These are phyloP conservation scores for Amphiura filiformis DNA, from an alignment of 35 echinoderm and acorn worm genomes.

Conservation along the genomic window DNA sequence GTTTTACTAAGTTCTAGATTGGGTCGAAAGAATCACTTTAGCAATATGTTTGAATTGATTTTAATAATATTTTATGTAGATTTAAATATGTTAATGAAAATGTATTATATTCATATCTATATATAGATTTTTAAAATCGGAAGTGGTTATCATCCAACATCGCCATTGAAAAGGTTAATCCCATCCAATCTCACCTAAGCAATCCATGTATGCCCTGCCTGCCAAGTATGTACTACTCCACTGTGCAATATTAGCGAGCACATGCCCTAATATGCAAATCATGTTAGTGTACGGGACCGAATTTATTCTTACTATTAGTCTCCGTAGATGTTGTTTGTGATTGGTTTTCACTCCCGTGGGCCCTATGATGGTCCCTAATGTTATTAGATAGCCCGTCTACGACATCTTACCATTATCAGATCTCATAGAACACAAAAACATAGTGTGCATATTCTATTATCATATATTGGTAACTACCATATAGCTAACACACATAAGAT, in stretches of 20 bases:
- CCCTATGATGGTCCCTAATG: background rate
- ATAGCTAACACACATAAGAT: background rate
- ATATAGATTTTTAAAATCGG: too few relatives aligned
- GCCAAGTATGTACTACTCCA: background rate
- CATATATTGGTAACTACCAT: background rate
- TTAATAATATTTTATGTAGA: too few relatives aligned
- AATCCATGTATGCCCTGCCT: too few relatives aligned
- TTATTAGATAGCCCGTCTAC: constrained; percentile 1
- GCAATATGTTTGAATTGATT: too few relatives aligned
- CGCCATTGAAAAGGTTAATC: too few relatives aligned
- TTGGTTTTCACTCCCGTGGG: constrained; percentile 1
- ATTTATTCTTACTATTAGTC: background rate
- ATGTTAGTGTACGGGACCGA: background rate
- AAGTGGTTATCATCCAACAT: too few relatives aligned
- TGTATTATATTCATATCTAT: too few relatives aligned
- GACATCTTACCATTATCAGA: background rate
- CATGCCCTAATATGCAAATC: background rate
- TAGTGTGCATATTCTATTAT: background rate
- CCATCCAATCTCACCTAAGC: too few relatives aligned
- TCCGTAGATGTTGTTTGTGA: background rate
- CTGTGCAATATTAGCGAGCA: background rate
- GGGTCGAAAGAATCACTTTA: too few relatives aligned
- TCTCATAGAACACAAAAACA: background rate
- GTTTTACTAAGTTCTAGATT: too few relatives aligned
- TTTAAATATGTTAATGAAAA: too few relatives aligned